These are phyloP conservation scores for Eristalis intricaria DNA, from an alignment of 2,888 invertebrate species.

Conservation along the genomic window DNA sequence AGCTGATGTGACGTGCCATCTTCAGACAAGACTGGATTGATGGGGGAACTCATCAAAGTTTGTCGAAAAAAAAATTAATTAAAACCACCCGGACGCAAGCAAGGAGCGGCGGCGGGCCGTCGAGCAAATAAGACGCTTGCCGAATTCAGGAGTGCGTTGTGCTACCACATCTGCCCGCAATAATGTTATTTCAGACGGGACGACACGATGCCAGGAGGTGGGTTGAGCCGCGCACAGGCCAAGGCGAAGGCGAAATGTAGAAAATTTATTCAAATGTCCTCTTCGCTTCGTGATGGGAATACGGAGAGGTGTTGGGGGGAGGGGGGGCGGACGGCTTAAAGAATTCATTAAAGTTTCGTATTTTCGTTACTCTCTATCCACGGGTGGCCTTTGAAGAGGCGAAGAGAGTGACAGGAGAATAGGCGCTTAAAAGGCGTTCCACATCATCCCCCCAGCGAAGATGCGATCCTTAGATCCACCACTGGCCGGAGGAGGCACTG, in stretches of 20 bases:
- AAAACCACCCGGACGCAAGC: neutral
- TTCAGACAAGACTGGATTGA: neutral
- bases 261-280: constrained; percentile 46
- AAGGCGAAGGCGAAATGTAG: neutral
- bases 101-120: neutral
- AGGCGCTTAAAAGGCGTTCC: too few relatives aligned
- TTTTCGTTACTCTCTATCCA: neutral
- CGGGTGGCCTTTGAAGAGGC: too few relatives aligned
- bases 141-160: neutral
- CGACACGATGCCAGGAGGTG: neutral
- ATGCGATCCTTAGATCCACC: too few relatives aligned
- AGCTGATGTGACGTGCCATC: too few relatives aligned
- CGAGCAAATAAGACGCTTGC: neutral
- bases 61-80: constrained; percentile 37
- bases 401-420: too few relatives aligned
- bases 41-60: constrained; percentile 30
- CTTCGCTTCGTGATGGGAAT: neutral
- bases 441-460: too few relatives aligned
- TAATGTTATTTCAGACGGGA: constrained; percentile 17
- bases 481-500: too few relatives aligned
- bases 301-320: neutral
- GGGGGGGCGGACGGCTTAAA: constrained; percentile 15
- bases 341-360: constrained; percentile 16
- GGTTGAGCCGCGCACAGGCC: neutral
- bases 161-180: constrained; percentile 34